A percentile compares a stretch with the other conserved stretches of the same genome.
These are phyloP conservation scores for Apteryx mantelli DNA, from an alignment of 2,113 vertebrate species.

Conservation along the genomic window DNA sequence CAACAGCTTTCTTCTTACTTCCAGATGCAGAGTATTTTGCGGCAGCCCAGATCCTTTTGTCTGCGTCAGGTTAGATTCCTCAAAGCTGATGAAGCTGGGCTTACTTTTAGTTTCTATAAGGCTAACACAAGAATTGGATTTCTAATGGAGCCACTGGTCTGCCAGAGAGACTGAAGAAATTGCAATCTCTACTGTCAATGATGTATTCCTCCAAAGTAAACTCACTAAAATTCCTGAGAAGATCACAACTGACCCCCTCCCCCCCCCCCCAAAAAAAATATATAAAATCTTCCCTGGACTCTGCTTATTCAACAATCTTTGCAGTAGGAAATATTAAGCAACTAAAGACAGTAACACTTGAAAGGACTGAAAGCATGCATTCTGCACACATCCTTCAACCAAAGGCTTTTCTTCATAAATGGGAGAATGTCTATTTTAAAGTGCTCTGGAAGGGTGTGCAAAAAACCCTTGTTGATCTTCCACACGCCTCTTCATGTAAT, in stretches of 20 bases:
- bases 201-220: background rate
- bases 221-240: background rate
- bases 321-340: too few species aligned
- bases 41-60: background rate
- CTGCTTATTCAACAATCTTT: too few species aligned
- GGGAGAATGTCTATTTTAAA: background rate
- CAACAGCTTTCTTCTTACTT: background rate
- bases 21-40: background rate
- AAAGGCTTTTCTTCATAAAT: background rate
- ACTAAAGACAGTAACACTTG: background rate
- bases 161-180: background rate
- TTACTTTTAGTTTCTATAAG: background rate
- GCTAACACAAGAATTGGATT: background rate
- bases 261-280: too few species aligned
- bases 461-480: background rate
- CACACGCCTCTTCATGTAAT: background rate
- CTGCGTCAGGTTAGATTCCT: background rate
- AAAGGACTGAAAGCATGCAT: background rate
- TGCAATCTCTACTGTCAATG: background rate
- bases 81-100: background rate
- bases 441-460: background rate
- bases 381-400: background rate
- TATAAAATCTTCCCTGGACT: too few species aligned
- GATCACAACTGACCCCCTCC: background rate
- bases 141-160: background rate